Percentiles rank a stretch among this genome's conserved stretches.
Conservation (phyloP, 2,797 vertebrate species). For the Lindbergichthys nudifrons region DNA sequence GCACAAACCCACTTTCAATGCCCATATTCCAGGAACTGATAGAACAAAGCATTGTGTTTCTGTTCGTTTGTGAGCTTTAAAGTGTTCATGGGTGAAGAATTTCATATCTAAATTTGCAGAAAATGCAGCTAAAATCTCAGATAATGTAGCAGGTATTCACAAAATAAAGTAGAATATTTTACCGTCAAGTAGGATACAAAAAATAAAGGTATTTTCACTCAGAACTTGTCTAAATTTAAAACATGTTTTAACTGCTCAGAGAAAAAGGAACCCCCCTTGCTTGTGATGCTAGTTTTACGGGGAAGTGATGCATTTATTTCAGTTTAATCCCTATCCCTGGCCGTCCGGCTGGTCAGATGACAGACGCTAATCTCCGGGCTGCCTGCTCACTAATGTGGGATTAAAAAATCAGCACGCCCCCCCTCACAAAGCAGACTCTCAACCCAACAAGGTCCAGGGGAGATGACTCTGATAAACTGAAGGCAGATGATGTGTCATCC, state of each 20-base stretch:
- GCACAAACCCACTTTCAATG: not conserved
- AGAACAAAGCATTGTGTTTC: not conserved
- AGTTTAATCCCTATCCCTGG: slow-evolving; percentile 66
- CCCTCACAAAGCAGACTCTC: slow-evolving; percentile 45
- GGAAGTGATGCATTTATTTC: slow-evolving; percentile 63
- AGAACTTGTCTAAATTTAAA: slow-evolving; percentile 18
- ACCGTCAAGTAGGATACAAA: not conserved
- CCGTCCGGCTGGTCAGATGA: slow-evolving; percentile 68
- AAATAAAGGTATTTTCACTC: not conserved
- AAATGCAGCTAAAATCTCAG: too few species aligned
- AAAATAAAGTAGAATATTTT: too few species aligned
- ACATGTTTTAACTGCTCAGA: slow-evolving; percentile 2
- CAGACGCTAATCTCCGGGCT: slow-evolving; percentile 71
- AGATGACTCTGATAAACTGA: slow-evolving; percentile 20
- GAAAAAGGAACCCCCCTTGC: not conserved
- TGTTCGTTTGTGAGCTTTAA: too few species aligned
- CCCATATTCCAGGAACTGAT: not conserved
- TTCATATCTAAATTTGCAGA: too few species aligned
- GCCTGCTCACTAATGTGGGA: slow-evolving; percentile 67
- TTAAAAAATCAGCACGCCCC: slow-evolving; percentile 56
- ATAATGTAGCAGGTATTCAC: too few species aligned
- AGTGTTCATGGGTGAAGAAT: too few species aligned
- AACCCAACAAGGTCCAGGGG: slow-evolving; percentile 22
- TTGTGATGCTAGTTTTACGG: slow-evolving; percentile 49
- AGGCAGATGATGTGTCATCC: not conserved